These are phyloP conservation scores for Empis livida DNA, from an alignment of 2,888 invertebrate species.

Conservation along the genomic window DNA sequence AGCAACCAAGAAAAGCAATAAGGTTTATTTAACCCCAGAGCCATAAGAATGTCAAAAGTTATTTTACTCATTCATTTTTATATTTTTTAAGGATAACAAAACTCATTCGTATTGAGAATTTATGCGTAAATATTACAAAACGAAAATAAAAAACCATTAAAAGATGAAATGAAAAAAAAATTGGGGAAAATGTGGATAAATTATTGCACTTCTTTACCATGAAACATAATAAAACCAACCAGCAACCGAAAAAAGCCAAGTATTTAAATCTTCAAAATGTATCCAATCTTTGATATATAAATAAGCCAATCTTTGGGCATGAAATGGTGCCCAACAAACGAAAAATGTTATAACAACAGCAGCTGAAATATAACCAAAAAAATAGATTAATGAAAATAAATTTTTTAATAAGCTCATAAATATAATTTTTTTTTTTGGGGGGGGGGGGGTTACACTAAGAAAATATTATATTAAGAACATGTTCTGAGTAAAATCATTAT, in stretches of 20 bases:
- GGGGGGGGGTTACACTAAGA: too few species aligned
- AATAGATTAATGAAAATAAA: too few species aligned
- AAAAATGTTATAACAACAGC: slow-evolving; percentile 90
- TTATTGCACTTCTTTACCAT: slow-evolving; percentile 30
- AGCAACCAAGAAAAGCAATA: too few species aligned
- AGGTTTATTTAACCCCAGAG: too few species aligned
- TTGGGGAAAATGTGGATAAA: too few species aligned
- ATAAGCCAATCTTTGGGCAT: slow-evolving; percentile 77
- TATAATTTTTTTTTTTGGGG: too few species aligned
- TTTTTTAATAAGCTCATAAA: too few species aligned
- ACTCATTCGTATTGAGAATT: too few species aligned
- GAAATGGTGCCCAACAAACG: slow-evolving; percentile 93
- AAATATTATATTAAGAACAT: too few species aligned
- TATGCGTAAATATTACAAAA: too few species aligned
- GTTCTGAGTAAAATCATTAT: too few species aligned
- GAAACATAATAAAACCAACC: slow-evolving; percentile 75
- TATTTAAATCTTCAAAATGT: slow-evolving; percentile 55
- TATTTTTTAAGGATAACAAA: neutral
- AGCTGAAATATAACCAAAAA: slow-evolving; percentile 41
- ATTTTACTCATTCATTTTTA: neutral
- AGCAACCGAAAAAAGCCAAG: slow-evolving; percentile 64
- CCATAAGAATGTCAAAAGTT: too few species aligned
- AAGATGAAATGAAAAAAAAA: neutral
- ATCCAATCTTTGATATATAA: slow-evolving; percentile 52
- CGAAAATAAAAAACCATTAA: neutral